A percentile compares a stretch with the other conserved stretches of the same genome.
Evolutionary conservation across 2,888 invertebrate species (phyloP).

Genomic region (Andrena dorsata): DNA sequence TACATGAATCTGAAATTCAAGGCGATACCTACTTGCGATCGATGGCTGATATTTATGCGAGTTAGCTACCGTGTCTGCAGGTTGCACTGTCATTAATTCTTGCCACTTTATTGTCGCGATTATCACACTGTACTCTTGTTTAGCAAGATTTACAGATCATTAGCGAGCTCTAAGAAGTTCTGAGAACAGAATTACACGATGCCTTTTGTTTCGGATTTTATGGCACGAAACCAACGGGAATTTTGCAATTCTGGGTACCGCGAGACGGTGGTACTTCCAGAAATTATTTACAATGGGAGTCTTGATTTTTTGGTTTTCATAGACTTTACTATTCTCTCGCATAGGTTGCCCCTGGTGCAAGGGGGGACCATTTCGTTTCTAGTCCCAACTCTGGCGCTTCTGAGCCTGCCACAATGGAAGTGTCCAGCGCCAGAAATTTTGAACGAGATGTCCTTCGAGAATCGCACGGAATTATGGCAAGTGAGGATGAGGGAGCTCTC

Average conservation of each 20-base stretch:
- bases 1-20: constrained; percentile 32
- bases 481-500: constrained; percentile 92
- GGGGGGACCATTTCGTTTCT: constrained; percentile 93
- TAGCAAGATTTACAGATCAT: constrained; percentile 32
- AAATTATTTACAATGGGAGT: not conserved
- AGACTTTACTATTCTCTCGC: not conserved
- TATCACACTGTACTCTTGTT: constrained; percentile 21
- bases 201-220: constrained; percentile 4
- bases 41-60: not conserved
- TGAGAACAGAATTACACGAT: not conserved
- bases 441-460: constrained; percentile 86
- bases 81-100: not conserved
- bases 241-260: not conserved
- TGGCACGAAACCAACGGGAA: not conserved
- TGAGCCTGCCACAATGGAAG: constrained; percentile 90
- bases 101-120: not conserved
- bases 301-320: not conserved
- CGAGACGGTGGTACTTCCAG: not conserved
- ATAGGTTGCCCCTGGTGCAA: constrained; percentile 90
- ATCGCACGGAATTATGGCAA: constrained; percentile 89
- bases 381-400: constrained; percentile 91
- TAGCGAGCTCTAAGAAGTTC: constrained; percentile 21
- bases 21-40: not conserved
- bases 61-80: not conserved
- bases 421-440: constrained; percentile 88